Base-by-base conservation (phyloP, 2,888 invertebrate genomes). In the Carterocephalus palaemon region DNA sequence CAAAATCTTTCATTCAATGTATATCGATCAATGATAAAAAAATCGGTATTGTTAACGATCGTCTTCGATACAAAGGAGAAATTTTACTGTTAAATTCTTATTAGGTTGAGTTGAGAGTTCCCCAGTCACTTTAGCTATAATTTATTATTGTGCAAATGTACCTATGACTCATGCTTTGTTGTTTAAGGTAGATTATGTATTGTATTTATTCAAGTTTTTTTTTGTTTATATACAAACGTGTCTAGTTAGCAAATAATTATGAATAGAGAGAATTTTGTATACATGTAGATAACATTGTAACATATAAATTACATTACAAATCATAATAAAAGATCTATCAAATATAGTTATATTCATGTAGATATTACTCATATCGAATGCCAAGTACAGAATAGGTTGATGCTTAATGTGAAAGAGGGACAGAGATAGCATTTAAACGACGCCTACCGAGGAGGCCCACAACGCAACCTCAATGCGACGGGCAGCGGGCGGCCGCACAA, bases 401-500 rank as follows among this genome's bases (percentile, higher is more conserved):
- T 73, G 75, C 75, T 77, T 74, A 74, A 75, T 73, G 81, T 74
- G 77, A 75, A 76, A 82, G 71, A 75, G 81, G 74, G 85, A 86
- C 81, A 67, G 82, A 75, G 68, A 81, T 80, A 84, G 70, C 67
- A 76, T 74, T 72, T 62, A 74, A 75, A 74, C 77, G 75, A 75
- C 83, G 85, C 82, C 83, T 79, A 79, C 76, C 80, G 84, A 78
- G 81, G 85, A 84, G 84, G 83, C 84, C 83, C 85, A 82, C 85
- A 80, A 78, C 82, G 83, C 82, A 84, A 84, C 81, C 78, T 83
- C 80, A 81, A 77, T 76, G 84, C 82, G 84, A 76, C 85, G 42
- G 42, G 36, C 42, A 33, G 42, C 42, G 43, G 43, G 53, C 61
- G 82, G 78, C 81, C 80, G 77, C 74, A 75, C 85, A 85, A 86